Evolutionary conservation across 2,797 vertebrate species (phyloP), one percentile per base, ranked within the genome.

Genomic region (Loris lydekkerianus): DNA sequence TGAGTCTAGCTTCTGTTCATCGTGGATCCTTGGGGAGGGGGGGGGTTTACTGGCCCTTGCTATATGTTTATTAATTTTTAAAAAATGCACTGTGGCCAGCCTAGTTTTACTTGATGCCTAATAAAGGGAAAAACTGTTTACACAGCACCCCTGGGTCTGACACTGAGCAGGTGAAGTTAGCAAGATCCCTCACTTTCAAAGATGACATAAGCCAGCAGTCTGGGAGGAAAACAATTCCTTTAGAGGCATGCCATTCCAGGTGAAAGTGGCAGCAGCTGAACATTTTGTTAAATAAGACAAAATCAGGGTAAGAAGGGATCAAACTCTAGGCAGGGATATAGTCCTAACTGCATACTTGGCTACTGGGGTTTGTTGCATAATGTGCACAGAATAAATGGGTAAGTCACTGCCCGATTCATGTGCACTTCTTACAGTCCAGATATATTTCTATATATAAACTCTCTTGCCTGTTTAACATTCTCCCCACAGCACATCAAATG

Each of bases 61-160:
- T 67, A 1, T 56, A 27, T 18, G 80, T 93, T 96, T 92, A 86
- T 92, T 94, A 89, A 93, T 86, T 93, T 76, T 76, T 53, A 1
- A 29, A 81, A 96, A 75, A 89, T 49, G 93, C 29, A 21, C 77
- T 61, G 37, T 53, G 84, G 91, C 80, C 0, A 0, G 81, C 93
- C 95, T 96, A 61, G 73, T 97, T 97, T 97, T 80, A 67, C 83
- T 95, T 94, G 83, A 90, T 88, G 96, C 94, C 93, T 94, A 95
- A 97, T 92, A 93, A 96, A 97, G 87, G 78, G 87, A 18, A 97
- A 96, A 96, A 80, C 69, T 96, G 95, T 96, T 94, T 86, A 88
- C 81, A 91, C 9, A 27, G 94, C 89, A 94, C 73, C 89, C 86
- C 56, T 86, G 96, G 86, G 91, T n/a, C 92, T 92, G 87, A 92